Evolutionary conservation across 2,113 vertebrate species (phyloP), one percentile per base, ranked within the genome.

Genomic region (Varanus salvator): DNA sequence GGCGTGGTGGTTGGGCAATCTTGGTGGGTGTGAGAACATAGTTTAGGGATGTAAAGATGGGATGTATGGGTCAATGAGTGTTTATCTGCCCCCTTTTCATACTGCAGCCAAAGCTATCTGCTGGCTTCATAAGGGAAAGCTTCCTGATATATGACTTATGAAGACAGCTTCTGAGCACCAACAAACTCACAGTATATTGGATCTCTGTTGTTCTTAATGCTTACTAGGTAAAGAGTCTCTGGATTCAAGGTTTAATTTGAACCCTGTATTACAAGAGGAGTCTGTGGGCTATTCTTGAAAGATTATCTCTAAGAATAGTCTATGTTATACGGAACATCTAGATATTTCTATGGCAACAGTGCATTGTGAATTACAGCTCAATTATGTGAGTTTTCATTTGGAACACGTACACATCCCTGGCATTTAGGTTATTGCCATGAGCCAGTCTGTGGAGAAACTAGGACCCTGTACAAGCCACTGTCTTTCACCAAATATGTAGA

Each of bases 321-420:
- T 57, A 91, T 89, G 80, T 87, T 11, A 14, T 31, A 71, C 1
- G 52, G 11, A 34, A 71, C 27, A 21, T 11, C 1, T 17, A 5
- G 74, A 90, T 68, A 94, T 95, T 92, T 87, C 88, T 93, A 94
- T 94, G 90, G 93, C 87, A 95, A 95, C 90, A 38, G 77, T 23
- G 86, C 74, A 50, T 84, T 92, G 66, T 15, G 83, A 91, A 82
- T 86, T 82, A 92, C 25, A 60, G 72, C 92, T 48, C 80, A 95
- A 91, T 93, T 90, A 89, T 71, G 1, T 85, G 75, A 76, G 75
- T 80, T 80, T 31, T 50, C 76, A 87, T 92, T 85, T 91, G 91
- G 6, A 5, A 60, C 64, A 72, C 34, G 23, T 3, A 0, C 4
- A 0, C 60, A 90, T 89, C 85, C 84, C 72, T 74, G 0, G 69